Percentiles rank a stretch among this genome's conserved stretches.
These are phyloP conservation scores for Drosophila crucigera DNA, from an alignment of 2,888 invertebrate genomes.

Conservation along the genomic window DNA sequence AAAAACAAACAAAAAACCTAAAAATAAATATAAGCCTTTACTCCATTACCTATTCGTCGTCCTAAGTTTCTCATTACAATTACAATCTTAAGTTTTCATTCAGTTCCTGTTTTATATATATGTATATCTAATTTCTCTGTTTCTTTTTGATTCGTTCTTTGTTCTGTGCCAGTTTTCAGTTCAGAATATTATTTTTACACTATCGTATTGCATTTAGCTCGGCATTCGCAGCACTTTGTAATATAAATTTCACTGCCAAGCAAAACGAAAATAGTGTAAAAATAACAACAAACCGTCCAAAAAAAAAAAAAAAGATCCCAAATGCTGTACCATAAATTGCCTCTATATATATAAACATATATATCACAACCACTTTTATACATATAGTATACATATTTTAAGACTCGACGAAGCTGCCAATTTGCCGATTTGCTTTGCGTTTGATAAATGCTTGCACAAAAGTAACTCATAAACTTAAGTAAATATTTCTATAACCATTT, in stretches of 20 bases:
- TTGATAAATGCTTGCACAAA: slow-evolving; percentile 45
- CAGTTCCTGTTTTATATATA: slow-evolving; percentile 9
- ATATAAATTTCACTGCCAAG: slow-evolving; percentile 53
- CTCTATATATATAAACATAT: slow-evolving; percentile 7
- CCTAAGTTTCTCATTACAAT: slow-evolving; percentile 3
- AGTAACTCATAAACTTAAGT: slow-evolving; percentile 16
- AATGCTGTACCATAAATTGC: slow-evolving; percentile 51
- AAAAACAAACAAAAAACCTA: not conserved
- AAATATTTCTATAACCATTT: slow-evolving; percentile 9
- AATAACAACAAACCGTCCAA: slow-evolving; percentile 39
- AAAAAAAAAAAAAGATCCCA: not conserved
- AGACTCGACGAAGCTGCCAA: slow-evolving; percentile 33
- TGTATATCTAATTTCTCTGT: slow-evolving; percentile 12
- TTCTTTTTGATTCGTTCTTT: slow-evolving; percentile 27
- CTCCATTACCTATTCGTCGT: slow-evolving; percentile 16
- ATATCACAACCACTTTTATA: slow-evolving; percentile 28
- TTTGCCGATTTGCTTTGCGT: slow-evolving; percentile 48
- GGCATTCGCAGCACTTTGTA: slow-evolving; percentile 70
- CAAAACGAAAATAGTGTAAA: slow-evolving; percentile 62
- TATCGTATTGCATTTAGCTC: slow-evolving; percentile 55
- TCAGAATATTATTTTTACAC: slow-evolving; percentile 74
- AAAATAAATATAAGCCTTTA: slow-evolving; percentile 9
- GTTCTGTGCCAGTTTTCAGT: slow-evolving; percentile 18
- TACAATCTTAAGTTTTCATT: slow-evolving; percentile 25
- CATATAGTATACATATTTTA: slow-evolving; percentile 27